Conservation (phyloP, 2,888 invertebrate species). For the Antitype chi region DNA sequence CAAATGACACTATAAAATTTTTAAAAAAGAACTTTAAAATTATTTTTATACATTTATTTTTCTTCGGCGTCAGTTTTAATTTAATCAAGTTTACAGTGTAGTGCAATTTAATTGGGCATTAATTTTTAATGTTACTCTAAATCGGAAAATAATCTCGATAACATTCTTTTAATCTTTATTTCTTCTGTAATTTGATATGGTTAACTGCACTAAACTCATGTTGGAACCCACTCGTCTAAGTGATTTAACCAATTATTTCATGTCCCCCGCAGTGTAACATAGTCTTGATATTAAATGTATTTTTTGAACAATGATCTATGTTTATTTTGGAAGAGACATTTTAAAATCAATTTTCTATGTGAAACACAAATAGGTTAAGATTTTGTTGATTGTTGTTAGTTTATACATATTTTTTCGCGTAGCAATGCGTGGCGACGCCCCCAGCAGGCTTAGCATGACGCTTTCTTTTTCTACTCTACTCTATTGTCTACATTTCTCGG, state of each 20-base stretch:
- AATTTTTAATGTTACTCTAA: slow-evolving; percentile 26
- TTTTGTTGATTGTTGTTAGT: too few relatives aligned
- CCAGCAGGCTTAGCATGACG: too few relatives aligned
- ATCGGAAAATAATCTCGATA: slow-evolving; percentile 44
- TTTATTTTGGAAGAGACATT: slow-evolving; percentile 24
- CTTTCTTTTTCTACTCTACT: too few relatives aligned
- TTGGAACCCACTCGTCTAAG: slow-evolving; percentile 52
- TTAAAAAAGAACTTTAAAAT: neutral
- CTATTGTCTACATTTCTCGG: too few relatives aligned
- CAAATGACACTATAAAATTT: neutral
- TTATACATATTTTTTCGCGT: too few relatives aligned
- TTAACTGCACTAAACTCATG: slow-evolving; percentile 36
- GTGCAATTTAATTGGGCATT: slow-evolving; percentile 43
- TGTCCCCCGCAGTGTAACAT: slow-evolving; percentile 77
- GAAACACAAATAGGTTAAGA: too few relatives aligned
- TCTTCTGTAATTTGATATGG: slow-evolving; percentile 44
- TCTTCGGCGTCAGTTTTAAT: neutral
- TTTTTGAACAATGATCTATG: slow-evolving; percentile 15
- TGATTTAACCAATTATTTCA: slow-evolving; percentile 79
- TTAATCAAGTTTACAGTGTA: slow-evolving; percentile 22
- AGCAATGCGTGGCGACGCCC: too few relatives aligned
- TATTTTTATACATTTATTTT: too few relatives aligned
- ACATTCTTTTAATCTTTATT: slow-evolving; percentile 47
- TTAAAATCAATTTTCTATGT: neutral
- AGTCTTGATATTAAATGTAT: slow-evolving; percentile 61